A percentile compares a stretch with the other conserved stretches of the same genome.
These are phyloP conservation scores for Hartigia nigra DNA, from an alignment of 2,888 invertebrate genomes.

Conservation along the genomic window DNA sequence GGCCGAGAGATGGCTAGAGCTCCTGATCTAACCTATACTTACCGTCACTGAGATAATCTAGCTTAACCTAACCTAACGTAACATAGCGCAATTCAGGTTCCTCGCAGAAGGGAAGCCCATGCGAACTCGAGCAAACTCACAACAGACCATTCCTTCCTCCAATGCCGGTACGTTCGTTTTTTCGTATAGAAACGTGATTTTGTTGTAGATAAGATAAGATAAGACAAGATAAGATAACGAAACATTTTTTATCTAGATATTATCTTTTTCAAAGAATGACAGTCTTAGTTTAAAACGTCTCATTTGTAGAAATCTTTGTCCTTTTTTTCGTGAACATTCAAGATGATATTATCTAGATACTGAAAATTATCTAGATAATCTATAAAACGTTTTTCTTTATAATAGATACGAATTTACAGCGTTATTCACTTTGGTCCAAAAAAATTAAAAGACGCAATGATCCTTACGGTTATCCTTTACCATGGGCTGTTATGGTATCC, in stretches of 20 bases:
- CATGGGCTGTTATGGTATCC: slow-evolving; percentile 45
- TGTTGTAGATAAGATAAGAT: not conserved
- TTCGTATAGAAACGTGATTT: not conserved
- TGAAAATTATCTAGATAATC: too few species aligned
- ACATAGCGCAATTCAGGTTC: slow-evolving; percentile 44
- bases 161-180: not conserved
- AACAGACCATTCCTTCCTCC: not conserved
- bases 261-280: too few species aligned
- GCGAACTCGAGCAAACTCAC: not conserved
- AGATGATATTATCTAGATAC: not conserved
- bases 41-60: slow-evolving; percentile 56
- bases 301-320: too few species aligned
- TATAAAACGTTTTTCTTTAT: not conserved
- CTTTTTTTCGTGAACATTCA: not conserved
- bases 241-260: too few species aligned
- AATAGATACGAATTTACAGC: too few species aligned
- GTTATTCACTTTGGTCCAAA: not conserved
- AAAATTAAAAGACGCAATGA: not conserved
- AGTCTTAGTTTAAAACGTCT: not conserved
- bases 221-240: too few species aligned
- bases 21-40: slow-evolving; percentile 54
- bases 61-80: slow-evolving; percentile 31
- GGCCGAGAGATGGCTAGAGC: slow-evolving; percentile 44
- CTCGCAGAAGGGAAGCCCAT: slow-evolving; percentile 3
- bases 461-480: not conserved